Percentiles rank a stretch among this genome's conserved stretches.
phyloP scores from a whole-genome alignment of 92 coral and sea anemone genomes.

The Muricea muricata region DNA sequence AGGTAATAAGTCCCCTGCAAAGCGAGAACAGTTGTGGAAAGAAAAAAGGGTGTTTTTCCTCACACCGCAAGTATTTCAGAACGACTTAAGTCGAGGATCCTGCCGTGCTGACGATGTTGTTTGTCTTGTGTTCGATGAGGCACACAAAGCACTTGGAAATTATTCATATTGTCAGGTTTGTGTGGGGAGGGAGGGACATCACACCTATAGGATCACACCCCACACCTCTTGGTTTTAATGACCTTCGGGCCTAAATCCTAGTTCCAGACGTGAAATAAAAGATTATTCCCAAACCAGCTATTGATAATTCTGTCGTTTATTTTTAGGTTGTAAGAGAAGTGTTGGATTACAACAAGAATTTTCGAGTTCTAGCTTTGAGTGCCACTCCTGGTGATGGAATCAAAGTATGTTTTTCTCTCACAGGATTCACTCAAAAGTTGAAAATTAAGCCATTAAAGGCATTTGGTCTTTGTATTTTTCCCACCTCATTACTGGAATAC shows the following conservation, averaged over 20 bases:
- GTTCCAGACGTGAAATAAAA: too few relatives aligned
- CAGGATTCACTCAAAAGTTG: too few relatives aligned
- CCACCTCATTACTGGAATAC: too few relatives aligned
- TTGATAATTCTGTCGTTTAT: neutral
- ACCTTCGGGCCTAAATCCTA: too few relatives aligned
- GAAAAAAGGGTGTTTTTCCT: conserved; percentile 87
- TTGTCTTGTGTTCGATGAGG: conserved; percentile 92
- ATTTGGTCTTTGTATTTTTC: too few relatives aligned
- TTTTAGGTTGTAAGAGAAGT: conserved; percentile 85
- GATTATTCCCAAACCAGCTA: too few relatives aligned
- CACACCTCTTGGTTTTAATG: too few relatives aligned
- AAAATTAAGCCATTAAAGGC: too few relatives aligned
- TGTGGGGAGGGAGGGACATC: too few relatives aligned
- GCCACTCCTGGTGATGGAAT: conserved; percentile 98
- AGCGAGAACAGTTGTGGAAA: conserved; percentile 83
- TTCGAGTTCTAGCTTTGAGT: conserved; percentile 91
- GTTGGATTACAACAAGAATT: conserved; percentile 78
- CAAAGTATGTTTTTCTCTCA: conserved; percentile 62
- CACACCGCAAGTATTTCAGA: conserved; percentile 95
- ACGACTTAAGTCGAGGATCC: conserved; percentile 89
- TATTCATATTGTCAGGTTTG: conserved; percentile 92
- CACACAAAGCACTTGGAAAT: conserved; percentile 98
- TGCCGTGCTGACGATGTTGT: conserved; percentile 88
- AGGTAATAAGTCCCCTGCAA: conserved; percentile 92
- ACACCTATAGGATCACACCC: too few relatives aligned